These are phyloP conservation scores for Acanthosoma haemorrhoidale DNA, from an alignment of 2,888 invertebrate genomes.

Conservation along the genomic window DNA sequence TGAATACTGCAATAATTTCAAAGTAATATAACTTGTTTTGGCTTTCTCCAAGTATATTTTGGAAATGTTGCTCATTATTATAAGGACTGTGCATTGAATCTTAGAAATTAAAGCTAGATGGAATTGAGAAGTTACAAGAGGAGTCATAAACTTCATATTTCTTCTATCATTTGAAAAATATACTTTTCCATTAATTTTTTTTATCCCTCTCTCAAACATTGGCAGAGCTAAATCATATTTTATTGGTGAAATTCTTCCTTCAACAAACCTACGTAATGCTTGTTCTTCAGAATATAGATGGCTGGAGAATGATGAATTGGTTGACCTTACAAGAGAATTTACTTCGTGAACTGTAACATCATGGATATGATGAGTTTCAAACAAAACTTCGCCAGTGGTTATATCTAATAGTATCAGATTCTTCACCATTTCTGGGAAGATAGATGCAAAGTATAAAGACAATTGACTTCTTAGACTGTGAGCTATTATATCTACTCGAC, in stretches of 20 bases:
- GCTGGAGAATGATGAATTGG: background rate
- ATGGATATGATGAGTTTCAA: slow-evolving; percentile 31
- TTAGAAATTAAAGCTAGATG: slow-evolving; percentile 35
- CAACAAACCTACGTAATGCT: slow-evolving; percentile 37
- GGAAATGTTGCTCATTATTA: slow-evolving; percentile 41
- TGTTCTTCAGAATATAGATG: slow-evolving; percentile 36
- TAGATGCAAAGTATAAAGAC: slow-evolving; percentile 39
- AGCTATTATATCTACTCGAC: slow-evolving; percentile 43
- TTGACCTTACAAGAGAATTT: slow-evolving; percentile 2
- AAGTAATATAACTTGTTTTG: slow-evolving; percentile 22
- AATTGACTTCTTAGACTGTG: slow-evolving; percentile 47
- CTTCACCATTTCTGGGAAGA: slow-evolving; percentile 41
- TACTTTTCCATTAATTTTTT: slow-evolving; percentile 34
- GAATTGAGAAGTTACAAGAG: slow-evolving; percentile 35
- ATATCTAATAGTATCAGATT: slow-evolving; percentile 43
- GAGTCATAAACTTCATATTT: slow-evolving; percentile 35
- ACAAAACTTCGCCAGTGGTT: slow-evolving; percentile 38
- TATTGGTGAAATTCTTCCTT: slow-evolving; percentile 33
- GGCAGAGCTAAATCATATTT: slow-evolving; percentile 33
- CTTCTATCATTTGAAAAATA: slow-evolving; percentile 42
- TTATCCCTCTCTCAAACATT: slow-evolving; percentile 36
- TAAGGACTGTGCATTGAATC: slow-evolving; percentile 41
- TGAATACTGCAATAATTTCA: slow-evolving; percentile 13
- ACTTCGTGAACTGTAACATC: slow-evolving; percentile 29
- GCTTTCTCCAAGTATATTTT: slow-evolving; percentile 33